Percentiles rank a stretch among this genome's conserved stretches.
These are phyloP conservation scores for Macrosiphum euphorbiae DNA, from an alignment of 2,888 invertebrate species.

Conservation along the genomic window DNA sequence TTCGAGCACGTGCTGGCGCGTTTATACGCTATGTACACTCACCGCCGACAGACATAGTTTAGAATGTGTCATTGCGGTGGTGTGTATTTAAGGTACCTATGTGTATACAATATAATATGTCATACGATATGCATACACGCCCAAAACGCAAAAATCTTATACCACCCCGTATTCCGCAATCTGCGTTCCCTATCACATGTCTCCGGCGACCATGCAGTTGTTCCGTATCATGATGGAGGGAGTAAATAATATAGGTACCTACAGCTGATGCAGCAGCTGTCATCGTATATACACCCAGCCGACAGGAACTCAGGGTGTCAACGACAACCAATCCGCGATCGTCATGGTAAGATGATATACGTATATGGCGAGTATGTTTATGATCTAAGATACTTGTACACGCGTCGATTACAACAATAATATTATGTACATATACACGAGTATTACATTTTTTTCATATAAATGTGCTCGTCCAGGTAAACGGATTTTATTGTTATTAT, in stretches of 20 bases:
- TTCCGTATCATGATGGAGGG: not conserved
- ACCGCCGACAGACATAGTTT: not conserved
- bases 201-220: not conserved
- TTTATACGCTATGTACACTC: not conserved
- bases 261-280: not conserved
- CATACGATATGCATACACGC: not conserved
- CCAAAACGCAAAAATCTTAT: not conserved
- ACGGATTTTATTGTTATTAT: not conserved
- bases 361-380: not conserved
- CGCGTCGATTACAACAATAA: not conserved
- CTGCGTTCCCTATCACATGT: not conserved
- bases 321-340: not conserved
- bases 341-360: not conserved
- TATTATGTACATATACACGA: not conserved
- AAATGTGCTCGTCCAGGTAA: not conserved
- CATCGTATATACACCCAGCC: not conserved
- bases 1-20: constrained; percentile 16
- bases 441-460: not conserved
- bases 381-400: not conserved
- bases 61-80: not conserved
- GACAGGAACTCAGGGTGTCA: not conserved
- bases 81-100: not conserved
- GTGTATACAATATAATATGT: not conserved
- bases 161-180: not conserved
- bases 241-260: not conserved